Evolutionary conservation across 1,140 invertebrate species (phyloP).

Genomic region (Brachionus koreanus): DNA sequence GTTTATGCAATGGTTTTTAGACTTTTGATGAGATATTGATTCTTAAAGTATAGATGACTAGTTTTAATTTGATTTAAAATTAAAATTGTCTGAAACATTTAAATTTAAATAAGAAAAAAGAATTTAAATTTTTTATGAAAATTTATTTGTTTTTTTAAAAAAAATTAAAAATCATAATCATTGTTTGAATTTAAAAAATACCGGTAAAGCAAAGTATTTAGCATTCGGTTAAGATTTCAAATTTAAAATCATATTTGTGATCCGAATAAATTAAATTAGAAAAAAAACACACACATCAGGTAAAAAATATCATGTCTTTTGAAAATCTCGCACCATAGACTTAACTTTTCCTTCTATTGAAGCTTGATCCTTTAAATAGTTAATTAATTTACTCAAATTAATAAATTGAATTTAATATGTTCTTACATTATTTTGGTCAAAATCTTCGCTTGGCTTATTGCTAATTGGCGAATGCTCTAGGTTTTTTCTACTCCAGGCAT

Average conservation of each 20-base stretch:
- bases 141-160: neutral
- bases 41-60: no score
- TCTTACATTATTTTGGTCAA: neutral
- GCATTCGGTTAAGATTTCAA: neutral
- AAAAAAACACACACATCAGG: neutral
- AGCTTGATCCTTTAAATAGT: neutral
- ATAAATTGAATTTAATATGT: neutral
- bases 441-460: neutral
- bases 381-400: neutral
- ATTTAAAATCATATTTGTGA: neutral
- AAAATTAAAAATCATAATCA: neutral
- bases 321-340: neutral
- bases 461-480: neutral
- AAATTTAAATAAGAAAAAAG: no score
- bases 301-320: neutral
- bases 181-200: neutral
- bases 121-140: neutral
- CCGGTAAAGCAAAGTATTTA: neutral
- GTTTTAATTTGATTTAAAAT: no score
- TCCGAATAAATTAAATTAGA: neutral
- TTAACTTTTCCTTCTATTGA: neutral
- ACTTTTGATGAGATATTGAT: no score
- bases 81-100: no score
- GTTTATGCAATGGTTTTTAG: no score
- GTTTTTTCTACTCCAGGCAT: conserved; percentile 27